A percentile compares a stretch with the other conserved stretches of the same genome.
Conservation (phyloP, 2,888 invertebrate species). For the Scaptodrosophila latifasciaeformis region DNA sequence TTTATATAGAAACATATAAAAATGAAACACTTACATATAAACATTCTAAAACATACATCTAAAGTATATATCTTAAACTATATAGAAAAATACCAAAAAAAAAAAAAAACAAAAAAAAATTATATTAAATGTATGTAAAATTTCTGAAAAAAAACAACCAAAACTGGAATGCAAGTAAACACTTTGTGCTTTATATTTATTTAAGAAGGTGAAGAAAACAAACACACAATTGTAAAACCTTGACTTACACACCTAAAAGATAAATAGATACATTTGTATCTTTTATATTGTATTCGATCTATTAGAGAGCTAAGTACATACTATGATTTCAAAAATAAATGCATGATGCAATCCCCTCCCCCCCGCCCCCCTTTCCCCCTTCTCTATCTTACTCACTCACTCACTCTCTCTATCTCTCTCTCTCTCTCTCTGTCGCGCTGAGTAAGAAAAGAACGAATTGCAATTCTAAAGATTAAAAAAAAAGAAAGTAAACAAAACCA, state of each 20-base stretch:
- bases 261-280: constrained; percentile 3
- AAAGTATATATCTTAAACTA: constrained; percentile 22
- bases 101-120: constrained; percentile 13
- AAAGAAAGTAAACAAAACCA: too few relatives aligned
- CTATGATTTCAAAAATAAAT: too few relatives aligned
- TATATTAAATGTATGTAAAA: constrained; percentile 7
- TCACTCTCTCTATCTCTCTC: too few relatives aligned
- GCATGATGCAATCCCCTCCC: too few relatives aligned
- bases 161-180: constrained; percentile 42
- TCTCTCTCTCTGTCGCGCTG: too few relatives aligned
- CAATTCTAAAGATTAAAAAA: too few relatives aligned
- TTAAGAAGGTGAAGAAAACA: constrained; percentile 41
- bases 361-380: too few relatives aligned
- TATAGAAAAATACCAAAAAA: not conserved
- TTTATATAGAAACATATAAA: constrained; percentile 22
- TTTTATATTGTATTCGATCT: too few relatives aligned
- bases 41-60: constrained; percentile 3
- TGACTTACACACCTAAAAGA: too few relatives aligned
- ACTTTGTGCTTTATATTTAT: constrained; percentile 64
- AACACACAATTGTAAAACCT: not conserved
- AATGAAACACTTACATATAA: constrained; percentile 4
- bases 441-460: too few relatives aligned
- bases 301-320: too few relatives aligned
- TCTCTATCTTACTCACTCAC: too few relatives aligned
- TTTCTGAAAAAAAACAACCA: constrained; percentile 2